Evolutionary conservation across 2,797 vertebrate species (phyloP), one percentile per base, ranked within the genome.

Genomic region (Ceryle rudis): DNA sequence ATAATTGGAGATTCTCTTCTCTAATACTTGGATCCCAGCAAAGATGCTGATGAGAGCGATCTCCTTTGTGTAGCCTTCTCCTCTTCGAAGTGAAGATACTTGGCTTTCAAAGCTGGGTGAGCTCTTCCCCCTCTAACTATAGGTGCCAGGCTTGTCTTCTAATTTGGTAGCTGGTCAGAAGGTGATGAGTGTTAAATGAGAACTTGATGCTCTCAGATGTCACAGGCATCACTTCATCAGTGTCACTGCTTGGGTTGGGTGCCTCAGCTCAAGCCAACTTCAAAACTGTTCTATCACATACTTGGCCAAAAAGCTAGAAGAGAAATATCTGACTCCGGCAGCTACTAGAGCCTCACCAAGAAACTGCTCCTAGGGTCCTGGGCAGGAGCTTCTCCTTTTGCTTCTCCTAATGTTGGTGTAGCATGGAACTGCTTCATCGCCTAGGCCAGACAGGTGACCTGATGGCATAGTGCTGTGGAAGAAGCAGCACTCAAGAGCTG

Each of bases 161-260:
- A 13, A 28, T 69, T 49, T 61, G 25, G n/a, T 37, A 78, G 46
- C 47, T 89, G 52, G n/a, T 58, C 31, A 74, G 51, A 81, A 54
- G 52, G n/a, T 64, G 52, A 37, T 35, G 47, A 74, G 41, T 35
- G 35, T 79, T 72, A 46, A 37, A 60, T 8, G 31, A 51, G 44
- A 84, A 60, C 31, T 39, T 10, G 39, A 14, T 57, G 33, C 57
- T 67, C 37, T 78, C 73, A 7, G 4, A 73, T 86, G 70, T 61
- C 66, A 19, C 0, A 0, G 33, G 61, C n/a, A 33, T 47, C 39
- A 3, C 54, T 74, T 83, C 39, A 67, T 83, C 9, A 0, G 4
- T 75, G 41, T 46, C 62, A 23, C 37, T 31, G 6, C 25, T 73
- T 35, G 33, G 16, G 33, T 49, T 78, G 47, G 46, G 46, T 1